These are phyloP conservation scores for Dicerorhinus sumatrensis DNA, from an alignment of 2,113 vertebrate species.

Conservation along the genomic window DNA sequence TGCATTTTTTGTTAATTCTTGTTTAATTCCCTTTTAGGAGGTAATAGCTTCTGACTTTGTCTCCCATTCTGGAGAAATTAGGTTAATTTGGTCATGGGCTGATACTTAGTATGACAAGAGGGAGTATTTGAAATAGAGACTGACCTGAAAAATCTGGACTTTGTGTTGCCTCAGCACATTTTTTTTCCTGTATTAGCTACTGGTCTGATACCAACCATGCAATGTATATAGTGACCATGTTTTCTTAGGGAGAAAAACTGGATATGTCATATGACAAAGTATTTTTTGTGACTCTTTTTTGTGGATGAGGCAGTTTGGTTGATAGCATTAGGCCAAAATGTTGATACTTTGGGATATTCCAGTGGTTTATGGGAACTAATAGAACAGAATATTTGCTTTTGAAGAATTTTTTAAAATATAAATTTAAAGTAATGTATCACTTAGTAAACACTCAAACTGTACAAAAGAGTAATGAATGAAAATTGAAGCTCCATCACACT, in stretches of 20 bases:
- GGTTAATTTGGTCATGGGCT: neutral
- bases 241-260: neutral
- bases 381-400: conserved; percentile 13
- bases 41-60: neutral
- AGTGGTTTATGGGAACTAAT: neutral
- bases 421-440: neutral
- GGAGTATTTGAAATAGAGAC: neutral
- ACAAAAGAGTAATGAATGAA: neutral
- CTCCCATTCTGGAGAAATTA: neutral
- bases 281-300: neutral
- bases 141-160: neutral
- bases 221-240: fast-evolving
- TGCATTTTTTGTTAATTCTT: neutral
- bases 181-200: neutral
- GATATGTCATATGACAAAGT: neutral
- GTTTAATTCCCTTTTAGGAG: neutral
- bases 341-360: neutral
- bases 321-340: neutral
- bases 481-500: neutral
- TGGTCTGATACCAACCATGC: neutral
- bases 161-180: neutral
- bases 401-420: neutral
- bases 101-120: neutral
- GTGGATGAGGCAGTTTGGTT: neutral
- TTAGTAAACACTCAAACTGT: neutral